Conservation (phyloP, 2,888 invertebrate genomes). For the Philhelius pedissequus region DNA sequence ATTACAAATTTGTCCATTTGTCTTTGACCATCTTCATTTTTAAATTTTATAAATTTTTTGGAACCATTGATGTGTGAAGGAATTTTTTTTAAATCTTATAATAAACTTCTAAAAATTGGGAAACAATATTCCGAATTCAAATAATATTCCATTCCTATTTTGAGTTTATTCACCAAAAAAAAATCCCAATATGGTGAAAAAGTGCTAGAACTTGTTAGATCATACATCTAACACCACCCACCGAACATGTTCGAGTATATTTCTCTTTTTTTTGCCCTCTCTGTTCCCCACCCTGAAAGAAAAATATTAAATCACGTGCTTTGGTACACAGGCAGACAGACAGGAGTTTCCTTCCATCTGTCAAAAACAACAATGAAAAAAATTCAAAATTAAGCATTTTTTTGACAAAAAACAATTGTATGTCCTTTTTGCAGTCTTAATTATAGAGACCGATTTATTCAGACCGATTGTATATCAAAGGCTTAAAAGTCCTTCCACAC, state of each 20-base stretch:
- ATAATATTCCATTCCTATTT: not conserved
- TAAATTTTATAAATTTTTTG: too few species aligned
- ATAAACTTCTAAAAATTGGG: too few species aligned
- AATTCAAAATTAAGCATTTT: not conserved
- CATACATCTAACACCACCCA: slow-evolving; percentile 10
- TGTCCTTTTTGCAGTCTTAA: slow-evolving; percentile 28
- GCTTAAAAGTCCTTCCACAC: not conserved
- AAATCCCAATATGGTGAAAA: slow-evolving; percentile 3
- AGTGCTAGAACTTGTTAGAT: not conserved
- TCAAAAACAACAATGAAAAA: slow-evolving; percentile 14
- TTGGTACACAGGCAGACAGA: slow-evolving; percentile 32
- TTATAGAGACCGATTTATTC: not conserved
- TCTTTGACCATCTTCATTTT: too few species aligned
- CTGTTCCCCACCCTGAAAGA: not conserved
- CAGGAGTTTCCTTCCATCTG: slow-evolving; percentile 45
- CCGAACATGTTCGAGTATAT: slow-evolving; percentile 1
- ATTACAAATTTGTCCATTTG: too few species aligned
- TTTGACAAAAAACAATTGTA: not conserved
- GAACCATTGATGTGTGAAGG: too few species aligned
- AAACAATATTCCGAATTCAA: not conserved
- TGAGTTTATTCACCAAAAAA: not conserved
- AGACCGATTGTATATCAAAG: slow-evolving; percentile 7
- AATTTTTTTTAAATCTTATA: too few species aligned
- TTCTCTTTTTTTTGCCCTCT: not conserved
- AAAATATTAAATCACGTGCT: slow-evolving; percentile 57